These are phyloP conservation scores for Cecropterus lyciades DNA, from an alignment of 1,140 invertebrate species.

Conservation along the genomic window DNA sequence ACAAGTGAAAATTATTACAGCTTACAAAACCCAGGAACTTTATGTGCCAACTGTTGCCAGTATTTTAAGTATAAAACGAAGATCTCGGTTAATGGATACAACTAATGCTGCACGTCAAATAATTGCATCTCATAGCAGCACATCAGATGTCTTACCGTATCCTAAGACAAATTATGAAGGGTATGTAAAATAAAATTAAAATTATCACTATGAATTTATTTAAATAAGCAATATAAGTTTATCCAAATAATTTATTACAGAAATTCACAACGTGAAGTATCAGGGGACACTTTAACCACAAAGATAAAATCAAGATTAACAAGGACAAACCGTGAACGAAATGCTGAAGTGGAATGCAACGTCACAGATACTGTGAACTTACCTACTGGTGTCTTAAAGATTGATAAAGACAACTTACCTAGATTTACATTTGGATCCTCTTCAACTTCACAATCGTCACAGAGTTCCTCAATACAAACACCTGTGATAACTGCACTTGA, in stretches of 20 bases:
- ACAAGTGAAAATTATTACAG: slow-evolving; percentile 42
- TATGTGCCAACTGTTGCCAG: slow-evolving; percentile 59
- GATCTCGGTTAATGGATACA: slow-evolving; percentile 85
- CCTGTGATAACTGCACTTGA: slow-evolving; percentile 34
- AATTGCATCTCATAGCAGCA: slow-evolving; percentile 82
- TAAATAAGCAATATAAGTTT: neutral
- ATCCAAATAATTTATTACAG: slow-evolving; percentile 39
- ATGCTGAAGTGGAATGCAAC: slow-evolving; percentile 69
- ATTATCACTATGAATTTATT: no score
- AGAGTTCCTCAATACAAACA: slow-evolving; percentile 29
- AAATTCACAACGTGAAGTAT: slow-evolving; percentile 23
- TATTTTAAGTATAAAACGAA: slow-evolving; percentile 85
- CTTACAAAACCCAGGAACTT: slow-evolving; percentile 63
- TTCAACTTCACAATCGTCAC: neutral
- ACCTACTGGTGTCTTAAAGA: slow-evolving; percentile 86
- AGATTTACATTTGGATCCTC: slow-evolving; percentile 55
- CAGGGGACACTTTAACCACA: slow-evolving; percentile 57
- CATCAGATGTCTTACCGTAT: slow-evolving; percentile 52
- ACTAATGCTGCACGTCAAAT: slow-evolving; percentile 87
- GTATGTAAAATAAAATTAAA: slow-evolving; percentile 44
- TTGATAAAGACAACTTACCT: slow-evolving; percentile 80
- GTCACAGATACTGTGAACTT: slow-evolving; percentile 83
- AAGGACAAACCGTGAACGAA: slow-evolving; percentile 52
- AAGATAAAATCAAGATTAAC: slow-evolving; percentile 78
- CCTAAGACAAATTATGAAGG: slow-evolving; percentile 51